Percentiles rank a stretch among this genome's conserved stretches.
Conservation (phyloP, 2,113 vertebrate genomes). For the Dipodomys spectabilis region DNA sequence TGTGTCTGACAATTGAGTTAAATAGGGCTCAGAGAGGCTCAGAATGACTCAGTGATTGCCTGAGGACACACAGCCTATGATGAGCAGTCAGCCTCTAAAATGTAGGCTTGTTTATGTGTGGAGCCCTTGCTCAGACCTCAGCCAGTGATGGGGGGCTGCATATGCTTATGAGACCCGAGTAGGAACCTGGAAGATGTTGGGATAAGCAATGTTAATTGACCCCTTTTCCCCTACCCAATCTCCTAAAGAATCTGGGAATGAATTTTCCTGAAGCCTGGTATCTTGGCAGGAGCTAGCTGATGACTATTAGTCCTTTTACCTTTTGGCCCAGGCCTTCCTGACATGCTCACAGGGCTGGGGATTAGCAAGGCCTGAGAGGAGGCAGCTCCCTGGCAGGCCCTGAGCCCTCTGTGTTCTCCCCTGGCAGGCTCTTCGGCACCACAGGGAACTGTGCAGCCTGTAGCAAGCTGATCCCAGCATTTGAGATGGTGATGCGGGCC, state of each 20-base stretch:
- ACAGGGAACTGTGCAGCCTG: conserved; percentile 99
- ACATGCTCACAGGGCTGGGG: neutral
- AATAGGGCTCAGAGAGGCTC: conserved; percentile 13
- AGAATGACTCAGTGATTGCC: neutral
- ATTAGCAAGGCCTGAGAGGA: neutral
- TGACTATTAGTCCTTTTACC: neutral
- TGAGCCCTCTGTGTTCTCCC: conserved; percentile 75
- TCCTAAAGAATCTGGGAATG: neutral
- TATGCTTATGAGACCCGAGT: neutral
- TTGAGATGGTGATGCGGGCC: conserved; percentile 99
- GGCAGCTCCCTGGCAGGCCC: neutral
- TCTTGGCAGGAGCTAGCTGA: neutral
- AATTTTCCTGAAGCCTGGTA: neutral
- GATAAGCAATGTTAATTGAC: too few relatives aligned
- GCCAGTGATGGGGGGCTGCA: neutral
- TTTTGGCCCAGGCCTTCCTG: neutral
- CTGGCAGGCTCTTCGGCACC: conserved; percentile 97
- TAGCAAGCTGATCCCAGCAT: conserved; percentile 99
- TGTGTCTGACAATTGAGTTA: neutral
- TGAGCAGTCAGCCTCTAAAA: neutral
- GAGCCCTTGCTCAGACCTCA: neutral
- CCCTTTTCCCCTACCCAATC: neutral
- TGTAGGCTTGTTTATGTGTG: neutral
- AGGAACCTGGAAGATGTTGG: neutral
- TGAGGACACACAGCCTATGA: neutral